These are phyloP conservation scores for Thera britannica DNA, from an alignment of 2,888 invertebrate genomes.

Conservation along the genomic window DNA sequence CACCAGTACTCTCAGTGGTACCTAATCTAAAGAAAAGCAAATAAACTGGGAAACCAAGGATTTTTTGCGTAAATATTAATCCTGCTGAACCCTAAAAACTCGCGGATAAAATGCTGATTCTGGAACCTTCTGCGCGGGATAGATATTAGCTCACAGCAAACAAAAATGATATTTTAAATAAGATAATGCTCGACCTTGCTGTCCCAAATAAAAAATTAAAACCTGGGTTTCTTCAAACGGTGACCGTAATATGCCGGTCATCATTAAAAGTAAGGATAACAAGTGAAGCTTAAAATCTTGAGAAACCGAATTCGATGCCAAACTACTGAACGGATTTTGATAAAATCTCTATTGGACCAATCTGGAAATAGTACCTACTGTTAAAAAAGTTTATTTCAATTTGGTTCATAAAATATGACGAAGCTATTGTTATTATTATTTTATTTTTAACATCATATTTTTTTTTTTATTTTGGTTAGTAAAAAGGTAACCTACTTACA, in stretches of 20 bases:
- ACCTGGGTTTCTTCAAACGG: neutral
- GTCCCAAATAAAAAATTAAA: slow-evolving; percentile 3
- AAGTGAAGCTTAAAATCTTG: too few species aligned
- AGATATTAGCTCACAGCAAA: slow-evolving; percentile 10
- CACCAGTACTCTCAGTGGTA: neutral
- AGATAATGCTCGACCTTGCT: slow-evolving; percentile 39
- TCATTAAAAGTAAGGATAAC: too few species aligned
- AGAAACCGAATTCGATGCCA: too few species aligned
- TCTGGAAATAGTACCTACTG: too few species aligned
- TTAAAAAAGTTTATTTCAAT: too few species aligned
- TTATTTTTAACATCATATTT: too few species aligned
- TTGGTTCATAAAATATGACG: too few species aligned
- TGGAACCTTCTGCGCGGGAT: slow-evolving; percentile 5
- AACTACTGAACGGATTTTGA: too few species aligned
- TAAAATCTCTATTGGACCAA: too few species aligned
- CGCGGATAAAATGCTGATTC: slow-evolving; percentile 30
- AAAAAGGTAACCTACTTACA: too few species aligned
- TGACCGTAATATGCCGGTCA: neutral
- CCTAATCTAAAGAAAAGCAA: neutral
- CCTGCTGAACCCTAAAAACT: slow-evolving; percentile 3
- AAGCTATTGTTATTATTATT: too few species aligned
- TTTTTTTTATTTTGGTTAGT: too few species aligned
- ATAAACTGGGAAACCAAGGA: slow-evolving; percentile 10
- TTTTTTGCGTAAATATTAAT: slow-evolving; percentile 22
- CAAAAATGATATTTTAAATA: slow-evolving; percentile 53